These are phyloP conservation scores for Macrophya alboannulata DNA, from an alignment of 2,888 invertebrate genomes.

Conservation along the genomic window DNA sequence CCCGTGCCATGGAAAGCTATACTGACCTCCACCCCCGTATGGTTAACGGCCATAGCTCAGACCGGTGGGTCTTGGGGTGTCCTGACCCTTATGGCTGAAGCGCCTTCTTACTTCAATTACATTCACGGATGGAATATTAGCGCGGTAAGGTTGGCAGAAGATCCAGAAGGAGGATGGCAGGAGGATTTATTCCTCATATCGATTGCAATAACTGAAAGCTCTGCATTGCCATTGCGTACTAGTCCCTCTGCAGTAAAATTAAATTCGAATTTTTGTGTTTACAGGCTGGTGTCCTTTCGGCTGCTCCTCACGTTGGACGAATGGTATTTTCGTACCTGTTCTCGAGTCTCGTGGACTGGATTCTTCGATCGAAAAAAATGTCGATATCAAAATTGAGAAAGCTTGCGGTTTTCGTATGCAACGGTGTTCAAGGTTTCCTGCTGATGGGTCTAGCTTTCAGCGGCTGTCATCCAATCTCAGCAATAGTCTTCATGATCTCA, in stretches of 20 bases:
- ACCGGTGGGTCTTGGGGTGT: constrained; percentile 87
- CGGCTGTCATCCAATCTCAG: constrained; percentile 84
- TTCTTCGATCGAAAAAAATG: constrained; percentile 83
- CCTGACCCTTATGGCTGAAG: constrained; percentile 86
- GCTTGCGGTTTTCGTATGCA: constrained; percentile 84
- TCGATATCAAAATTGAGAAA: constrained; percentile 85
- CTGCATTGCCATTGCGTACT: too few species aligned
- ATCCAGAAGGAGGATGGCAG: too few species aligned
- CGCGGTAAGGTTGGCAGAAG: constrained; percentile 80
- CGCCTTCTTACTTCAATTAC: constrained; percentile 87
- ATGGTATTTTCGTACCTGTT: constrained; percentile 83
- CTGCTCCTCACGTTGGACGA: constrained; percentile 84
- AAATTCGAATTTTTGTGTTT: background rate
- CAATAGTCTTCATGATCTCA: constrained; percentile 84
- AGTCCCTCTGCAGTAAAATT: background rate
- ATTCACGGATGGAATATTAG: constrained; percentile 87
- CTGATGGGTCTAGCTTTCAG: constrained; percentile 84
- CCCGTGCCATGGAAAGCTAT: constrained; percentile 85
- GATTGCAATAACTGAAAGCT: too few species aligned
- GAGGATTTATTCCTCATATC: too few species aligned
- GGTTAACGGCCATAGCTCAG: constrained; percentile 85
- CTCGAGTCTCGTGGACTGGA: constrained; percentile 83
- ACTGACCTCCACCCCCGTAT: constrained; percentile 82
- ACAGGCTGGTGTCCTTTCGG: constrained; percentile 84
- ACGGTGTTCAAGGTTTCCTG: constrained; percentile 84